Percentiles rank a stretch among this genome's conserved stretches.
Evolutionary conservation across 2,888 invertebrate genomes (phyloP).

Genomic region (Zelleria hepariella): DNA sequence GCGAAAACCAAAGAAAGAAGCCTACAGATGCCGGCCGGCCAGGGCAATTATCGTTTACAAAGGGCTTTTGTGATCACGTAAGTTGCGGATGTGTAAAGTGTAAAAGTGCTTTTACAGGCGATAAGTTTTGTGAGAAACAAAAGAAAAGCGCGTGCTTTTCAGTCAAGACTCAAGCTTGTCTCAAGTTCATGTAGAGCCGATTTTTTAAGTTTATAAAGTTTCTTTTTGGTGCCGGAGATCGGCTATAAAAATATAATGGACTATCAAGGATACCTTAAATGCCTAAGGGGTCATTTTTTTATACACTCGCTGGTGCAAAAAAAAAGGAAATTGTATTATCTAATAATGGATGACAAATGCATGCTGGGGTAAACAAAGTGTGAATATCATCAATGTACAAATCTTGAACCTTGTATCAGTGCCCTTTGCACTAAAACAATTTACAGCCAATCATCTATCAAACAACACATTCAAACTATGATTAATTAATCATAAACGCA

Average conservation of each 20-base stretch:
- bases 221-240: too few species aligned
- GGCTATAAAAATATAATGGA: too few species aligned
- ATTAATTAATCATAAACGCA: not conserved
- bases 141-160: not conserved
- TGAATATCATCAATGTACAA: not conserved
- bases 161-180: not conserved
- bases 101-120: not conserved
- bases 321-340: too few species aligned
- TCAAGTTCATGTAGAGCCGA: too few species aligned
- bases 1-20: too few species aligned
- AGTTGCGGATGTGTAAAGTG: conserved; percentile 11
- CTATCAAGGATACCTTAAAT: too few species aligned
- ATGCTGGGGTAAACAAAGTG: not conserved
- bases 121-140: not conserved
- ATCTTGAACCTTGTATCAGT: not conserved
- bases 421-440: conserved; percentile 1
- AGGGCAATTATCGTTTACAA: not conserved
- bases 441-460: not conserved
- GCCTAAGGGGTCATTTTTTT: too few species aligned
- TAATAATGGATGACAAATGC: too few species aligned
- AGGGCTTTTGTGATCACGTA: conserved; percentile 17
- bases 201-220: too few species aligned
- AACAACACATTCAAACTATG: not conserved
- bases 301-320: too few species aligned
- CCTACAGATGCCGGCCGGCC: too few species aligned